A percentile compares a stretch with the other conserved stretches of the same genome.
Evolutionary conservation across 2,797 vertebrate genomes (phyloP).

Genomic region (Crax fasciolata): DNA sequence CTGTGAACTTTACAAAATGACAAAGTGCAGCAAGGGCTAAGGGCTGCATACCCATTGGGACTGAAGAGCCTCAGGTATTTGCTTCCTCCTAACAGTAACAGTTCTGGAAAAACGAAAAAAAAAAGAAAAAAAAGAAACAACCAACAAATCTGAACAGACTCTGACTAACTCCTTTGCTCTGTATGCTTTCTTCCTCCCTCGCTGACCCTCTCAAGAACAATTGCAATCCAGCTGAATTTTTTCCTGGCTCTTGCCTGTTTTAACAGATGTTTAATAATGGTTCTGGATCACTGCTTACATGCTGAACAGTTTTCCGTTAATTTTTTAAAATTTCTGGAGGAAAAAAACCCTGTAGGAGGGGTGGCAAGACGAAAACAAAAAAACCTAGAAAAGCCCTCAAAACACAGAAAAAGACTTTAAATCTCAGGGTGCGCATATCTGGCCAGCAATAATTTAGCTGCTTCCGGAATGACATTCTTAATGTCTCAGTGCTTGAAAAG

Average conservation of each 20-base stretch:
- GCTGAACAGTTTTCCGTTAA: slow-evolving; percentile 12
- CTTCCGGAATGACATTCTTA: background rate
- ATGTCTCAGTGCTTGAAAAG: slow-evolving; percentile 12
- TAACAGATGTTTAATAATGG: slow-evolving; percentile 63
- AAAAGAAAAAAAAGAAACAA: background rate
- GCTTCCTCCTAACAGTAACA: background rate
- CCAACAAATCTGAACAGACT: background rate
- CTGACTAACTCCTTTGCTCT: slow-evolving; percentile 37
- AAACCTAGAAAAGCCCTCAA: background rate
- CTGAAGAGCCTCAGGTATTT: background rate
- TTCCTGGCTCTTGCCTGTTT: slow-evolving; percentile 41
- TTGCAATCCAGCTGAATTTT: slow-evolving; percentile 58
- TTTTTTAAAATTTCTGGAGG: background rate
- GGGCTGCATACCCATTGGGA: background rate
- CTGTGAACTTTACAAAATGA: background rate
- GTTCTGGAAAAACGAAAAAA: background rate
- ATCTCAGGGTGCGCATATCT: background rate
- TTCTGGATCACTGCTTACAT: slow-evolving; percentile 32
- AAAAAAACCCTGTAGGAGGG: background rate
- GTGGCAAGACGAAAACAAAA: background rate
- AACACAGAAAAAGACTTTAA: background rate
- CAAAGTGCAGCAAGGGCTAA: background rate
- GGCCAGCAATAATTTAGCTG: background rate
- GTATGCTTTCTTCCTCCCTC: slow-evolving; percentile 34
- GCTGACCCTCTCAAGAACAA: slow-evolving; percentile 51